Conservation (phyloP, 1,140 invertebrate species). For the Riptortus pedestris region DNA sequence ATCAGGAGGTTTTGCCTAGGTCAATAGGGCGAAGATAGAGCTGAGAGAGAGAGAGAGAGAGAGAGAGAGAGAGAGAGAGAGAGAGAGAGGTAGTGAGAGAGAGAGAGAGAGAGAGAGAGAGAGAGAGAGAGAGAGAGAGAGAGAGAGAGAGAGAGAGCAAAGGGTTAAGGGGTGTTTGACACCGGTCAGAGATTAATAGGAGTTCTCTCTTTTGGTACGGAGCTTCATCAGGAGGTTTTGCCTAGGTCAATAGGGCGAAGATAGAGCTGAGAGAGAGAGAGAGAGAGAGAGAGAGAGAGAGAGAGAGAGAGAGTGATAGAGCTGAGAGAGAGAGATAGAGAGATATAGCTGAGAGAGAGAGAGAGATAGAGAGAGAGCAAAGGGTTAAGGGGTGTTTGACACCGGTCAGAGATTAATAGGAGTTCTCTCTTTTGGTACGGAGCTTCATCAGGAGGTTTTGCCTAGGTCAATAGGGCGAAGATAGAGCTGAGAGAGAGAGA, state of each 20-base stretch:
- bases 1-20: neutral
- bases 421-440: too few relatives aligned
- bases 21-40: neutral
- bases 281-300: neutral
- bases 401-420: too few relatives aligned
- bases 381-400: neutral
- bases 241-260: neutral
- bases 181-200: too few relatives aligned
- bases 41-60: neutral
- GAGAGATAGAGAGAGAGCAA: neutral
- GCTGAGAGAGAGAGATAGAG: neutral
- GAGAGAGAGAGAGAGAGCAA: too few relatives aligned
- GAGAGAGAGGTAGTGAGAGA: too few relatives aligned
- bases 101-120: too few relatives aligned
- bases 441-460: too few relatives aligned
- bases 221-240: neutral
- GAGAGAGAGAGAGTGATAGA: neutral
- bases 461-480: neutral
- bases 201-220: too few relatives aligned
- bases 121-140: too few relatives aligned
- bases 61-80: neutral
- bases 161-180: too few relatives aligned
- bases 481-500: neutral
- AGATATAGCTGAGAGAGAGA: neutral
- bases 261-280: neutral